phyloP scores from a whole-genome alignment of 2,888 invertebrate genomes.

The Balanococcus diminutus region DNA sequence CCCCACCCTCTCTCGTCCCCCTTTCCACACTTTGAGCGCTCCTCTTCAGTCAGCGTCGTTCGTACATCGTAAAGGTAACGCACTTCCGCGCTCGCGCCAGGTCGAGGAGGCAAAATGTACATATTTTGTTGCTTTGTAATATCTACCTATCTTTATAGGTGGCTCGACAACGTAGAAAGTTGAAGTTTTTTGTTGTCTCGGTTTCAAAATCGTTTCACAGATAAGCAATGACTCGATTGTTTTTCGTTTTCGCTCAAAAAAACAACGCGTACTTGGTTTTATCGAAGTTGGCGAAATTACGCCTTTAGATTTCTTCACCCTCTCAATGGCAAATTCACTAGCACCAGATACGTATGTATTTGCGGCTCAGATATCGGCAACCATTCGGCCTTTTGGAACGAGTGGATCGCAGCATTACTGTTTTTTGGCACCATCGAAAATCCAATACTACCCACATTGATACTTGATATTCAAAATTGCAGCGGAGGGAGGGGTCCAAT shows the following conservation, averaged over 20 bases:
- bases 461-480: too few relatives aligned
- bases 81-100: constrained; percentile 41
- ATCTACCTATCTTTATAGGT: not conserved
- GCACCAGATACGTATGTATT: not conserved
- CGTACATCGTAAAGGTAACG: constrained; percentile 39
- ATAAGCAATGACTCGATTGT: too few relatives aligned
- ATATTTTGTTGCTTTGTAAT: constrained; percentile 2
- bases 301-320: not conserved
- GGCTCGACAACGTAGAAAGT: too few relatives aligned
- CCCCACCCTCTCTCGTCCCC: not conserved
- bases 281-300: not conserved
- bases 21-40: not conserved
- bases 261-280: too few relatives aligned
- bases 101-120: not conserved
- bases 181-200: too few relatives aligned
- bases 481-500: too few relatives aligned
- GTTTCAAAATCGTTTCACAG: too few relatives aligned
- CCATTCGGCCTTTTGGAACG: not conserved
- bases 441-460: too few relatives aligned
- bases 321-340: not conserved
- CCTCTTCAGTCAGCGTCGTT: not conserved
- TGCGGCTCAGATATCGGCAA: not conserved
- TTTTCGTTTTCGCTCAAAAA: not conserved
- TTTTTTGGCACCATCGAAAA: too few relatives aligned
- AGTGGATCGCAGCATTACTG: too few relatives aligned